A percentile compares a stretch with the other conserved stretches of the same genome.
These are phyloP conservation scores for Propithecus coquereli DNA, from an alignment of 2,113 vertebrate species.

Conservation along the genomic window DNA sequence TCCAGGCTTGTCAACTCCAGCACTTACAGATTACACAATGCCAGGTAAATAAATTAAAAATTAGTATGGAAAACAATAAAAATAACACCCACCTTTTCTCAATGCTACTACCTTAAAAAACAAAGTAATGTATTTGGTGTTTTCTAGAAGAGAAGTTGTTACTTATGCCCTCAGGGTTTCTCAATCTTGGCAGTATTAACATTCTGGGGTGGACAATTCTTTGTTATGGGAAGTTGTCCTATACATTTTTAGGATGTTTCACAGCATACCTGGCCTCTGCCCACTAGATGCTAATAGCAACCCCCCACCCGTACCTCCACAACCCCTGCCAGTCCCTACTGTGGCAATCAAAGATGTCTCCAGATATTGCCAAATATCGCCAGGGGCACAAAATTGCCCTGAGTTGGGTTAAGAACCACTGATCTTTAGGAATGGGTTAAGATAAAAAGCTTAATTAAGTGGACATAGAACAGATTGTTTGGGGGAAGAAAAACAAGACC, in stretches of 20 bases:
- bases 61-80: neutral
- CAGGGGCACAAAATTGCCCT: neutral
- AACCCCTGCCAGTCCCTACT: neutral
- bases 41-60: neutral
- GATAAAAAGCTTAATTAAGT: neutral
- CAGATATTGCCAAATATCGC: neutral
- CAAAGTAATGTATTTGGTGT: neutral
- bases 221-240: neutral
- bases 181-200: neutral
- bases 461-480: neutral
- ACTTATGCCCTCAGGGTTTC: neutral
- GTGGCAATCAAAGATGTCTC: neutral
- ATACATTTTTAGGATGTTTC: neutral
- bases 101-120: constrained; percentile 8
- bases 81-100: neutral
- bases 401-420: neutral
- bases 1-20: neutral
- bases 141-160: neutral
- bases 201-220: neutral
- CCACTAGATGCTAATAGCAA: neutral
- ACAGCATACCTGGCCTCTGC: neutral
- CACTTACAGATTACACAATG: neutral
- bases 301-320: neutral
- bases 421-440: neutral
- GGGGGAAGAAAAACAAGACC: neutral